phyloP scores from a whole-genome alignment of 2,797 vertebrate species.

The Tokudaia muenninki region DNA sequence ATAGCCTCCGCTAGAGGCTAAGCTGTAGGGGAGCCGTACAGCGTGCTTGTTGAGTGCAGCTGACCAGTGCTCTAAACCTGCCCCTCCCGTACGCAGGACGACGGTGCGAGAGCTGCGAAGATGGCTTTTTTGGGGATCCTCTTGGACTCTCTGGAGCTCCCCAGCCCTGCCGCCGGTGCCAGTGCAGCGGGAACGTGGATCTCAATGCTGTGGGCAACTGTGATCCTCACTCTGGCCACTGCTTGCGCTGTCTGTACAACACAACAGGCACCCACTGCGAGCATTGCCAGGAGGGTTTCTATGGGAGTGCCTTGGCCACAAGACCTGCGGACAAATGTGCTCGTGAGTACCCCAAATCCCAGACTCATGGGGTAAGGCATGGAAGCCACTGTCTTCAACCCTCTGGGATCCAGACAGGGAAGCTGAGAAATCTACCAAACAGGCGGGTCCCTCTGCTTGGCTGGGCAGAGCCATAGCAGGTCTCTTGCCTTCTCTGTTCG shows the following conservation, averaged over 20 bases:
- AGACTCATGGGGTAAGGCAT: accelerated
- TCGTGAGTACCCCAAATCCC: constrained; percentile 86
- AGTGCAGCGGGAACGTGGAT: constrained; percentile 93
- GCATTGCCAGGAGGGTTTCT: constrained; percentile 91
- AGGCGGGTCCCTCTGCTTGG: not conserved
- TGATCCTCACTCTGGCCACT: constrained; percentile 91
- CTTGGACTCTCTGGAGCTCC: constrained; percentile 88
- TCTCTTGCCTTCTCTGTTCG: not conserved
- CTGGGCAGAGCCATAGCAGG: not conserved
- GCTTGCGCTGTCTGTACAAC: constrained; percentile 93
- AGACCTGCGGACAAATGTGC: constrained; percentile 88
- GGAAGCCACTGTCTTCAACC: accelerated
- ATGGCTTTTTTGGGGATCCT: constrained; percentile 95
- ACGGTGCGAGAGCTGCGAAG: constrained; percentile 94
- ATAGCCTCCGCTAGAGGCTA: not conserved
- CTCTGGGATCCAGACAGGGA: not conserved
- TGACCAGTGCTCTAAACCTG: accelerated
- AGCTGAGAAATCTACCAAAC: not conserved
- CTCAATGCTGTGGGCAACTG: constrained; percentile 94
- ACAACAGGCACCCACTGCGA: constrained; percentile 92
- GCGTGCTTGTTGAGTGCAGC: not conserved
- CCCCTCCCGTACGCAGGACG: constrained; percentile 87
- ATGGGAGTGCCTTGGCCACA: constrained; percentile 89
- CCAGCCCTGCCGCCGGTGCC: constrained; percentile 90
- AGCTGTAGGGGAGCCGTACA: no score